These are phyloP conservation scores for Adrianichthys oophorus DNA, from an alignment of 2,797 vertebrate genomes.

Conservation along the genomic window DNA sequence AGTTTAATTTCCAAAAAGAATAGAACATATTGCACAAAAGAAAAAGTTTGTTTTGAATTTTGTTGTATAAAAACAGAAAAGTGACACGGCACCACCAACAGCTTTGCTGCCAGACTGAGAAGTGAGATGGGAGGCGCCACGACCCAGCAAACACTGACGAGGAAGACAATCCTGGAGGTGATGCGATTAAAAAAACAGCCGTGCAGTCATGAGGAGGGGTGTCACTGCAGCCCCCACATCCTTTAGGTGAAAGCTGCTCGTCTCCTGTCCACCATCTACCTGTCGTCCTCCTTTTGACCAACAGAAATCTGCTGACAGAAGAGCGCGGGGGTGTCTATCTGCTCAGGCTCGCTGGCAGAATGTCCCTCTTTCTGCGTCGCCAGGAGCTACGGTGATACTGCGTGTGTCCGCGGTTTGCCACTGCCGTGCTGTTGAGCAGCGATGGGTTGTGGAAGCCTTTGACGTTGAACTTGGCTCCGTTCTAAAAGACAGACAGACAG, in stretches of 20 bases:
- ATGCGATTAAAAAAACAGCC: constrained; percentile 50
- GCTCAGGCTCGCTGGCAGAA: constrained; percentile 92
- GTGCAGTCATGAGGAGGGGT: constrained; percentile 35
- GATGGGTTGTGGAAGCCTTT: constrained; percentile 87
- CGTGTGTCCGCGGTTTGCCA: constrained; percentile 78
- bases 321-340: constrained; percentile 78
- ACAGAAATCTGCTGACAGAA: constrained; percentile 37
- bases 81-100: constrained; percentile 62
- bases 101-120: constrained; percentile 15
- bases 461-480: constrained; percentile 86
- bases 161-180: constrained; percentile 55
- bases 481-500: constrained; percentile 58
- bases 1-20: constrained; percentile 68
- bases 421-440: constrained; percentile 78
- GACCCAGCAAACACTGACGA: constrained; percentile 33
- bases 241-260: constrained; percentile 68
- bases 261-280: constrained; percentile 61
- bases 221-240: constrained; percentile 50
- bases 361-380: constrained; percentile 93
- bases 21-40: constrained; percentile 93
- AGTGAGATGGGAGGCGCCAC: too few relatives aligned
- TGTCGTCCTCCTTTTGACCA: constrained; percentile 27
- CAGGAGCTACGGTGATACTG: constrained; percentile 92
- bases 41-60: constrained; percentile 76
- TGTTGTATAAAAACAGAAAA: constrained; percentile 55